Percentiles rank a stretch among this genome's conserved stretches.
Conservation (phyloP, 2,888 invertebrate species). For the Muscina levida region DNA sequence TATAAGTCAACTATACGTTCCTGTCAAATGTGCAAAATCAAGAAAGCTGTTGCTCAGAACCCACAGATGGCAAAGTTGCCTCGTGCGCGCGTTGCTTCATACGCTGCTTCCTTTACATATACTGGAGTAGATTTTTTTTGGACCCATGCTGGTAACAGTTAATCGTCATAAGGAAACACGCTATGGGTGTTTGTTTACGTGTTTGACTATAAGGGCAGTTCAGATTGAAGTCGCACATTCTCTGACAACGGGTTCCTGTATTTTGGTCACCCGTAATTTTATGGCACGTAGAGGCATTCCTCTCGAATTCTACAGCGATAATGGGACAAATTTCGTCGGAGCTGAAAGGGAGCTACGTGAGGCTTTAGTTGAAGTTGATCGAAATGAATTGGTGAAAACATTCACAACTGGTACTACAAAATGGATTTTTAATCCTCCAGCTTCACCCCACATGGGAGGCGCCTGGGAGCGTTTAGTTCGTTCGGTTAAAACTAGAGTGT, state of each 20-base stretch:
- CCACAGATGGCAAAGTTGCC: not conserved
- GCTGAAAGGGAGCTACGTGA: slow-evolving; percentile 40
- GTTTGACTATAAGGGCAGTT: slow-evolving; percentile 61
- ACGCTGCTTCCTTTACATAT: slow-evolving; percentile 19
- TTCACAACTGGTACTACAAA: slow-evolving; percentile 28
- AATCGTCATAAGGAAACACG: slow-evolving; percentile 38
- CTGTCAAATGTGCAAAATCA: slow-evolving; percentile 46
- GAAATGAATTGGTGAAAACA: slow-evolving; percentile 10
- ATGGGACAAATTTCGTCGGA: slow-evolving; percentile 45
- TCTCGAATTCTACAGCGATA: slow-evolving; percentile 45
- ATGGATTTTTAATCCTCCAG: slow-evolving; percentile 47
- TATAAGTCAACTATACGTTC: slow-evolving; percentile 23
- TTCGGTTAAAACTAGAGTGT: slow-evolving; percentile 24
- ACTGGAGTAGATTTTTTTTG: slow-evolving; percentile 48
- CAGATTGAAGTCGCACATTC: too few relatives aligned
- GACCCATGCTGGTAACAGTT: slow-evolving; percentile 38
- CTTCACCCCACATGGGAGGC: too few relatives aligned
- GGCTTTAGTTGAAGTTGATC: slow-evolving; percentile 3
- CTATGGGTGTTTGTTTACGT: slow-evolving; percentile 59
- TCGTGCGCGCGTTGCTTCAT: not conserved
- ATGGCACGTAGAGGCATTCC: too few relatives aligned
- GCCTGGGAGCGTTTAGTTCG: slow-evolving; percentile 55
- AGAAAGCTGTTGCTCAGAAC: too few relatives aligned
- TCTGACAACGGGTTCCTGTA: slow-evolving; percentile 12
- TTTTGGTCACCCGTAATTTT: slow-evolving; percentile 41